Evolutionary conservation across 2,797 vertebrate genomes (phyloP).

Genomic region (Melanitta fusca): DNA sequence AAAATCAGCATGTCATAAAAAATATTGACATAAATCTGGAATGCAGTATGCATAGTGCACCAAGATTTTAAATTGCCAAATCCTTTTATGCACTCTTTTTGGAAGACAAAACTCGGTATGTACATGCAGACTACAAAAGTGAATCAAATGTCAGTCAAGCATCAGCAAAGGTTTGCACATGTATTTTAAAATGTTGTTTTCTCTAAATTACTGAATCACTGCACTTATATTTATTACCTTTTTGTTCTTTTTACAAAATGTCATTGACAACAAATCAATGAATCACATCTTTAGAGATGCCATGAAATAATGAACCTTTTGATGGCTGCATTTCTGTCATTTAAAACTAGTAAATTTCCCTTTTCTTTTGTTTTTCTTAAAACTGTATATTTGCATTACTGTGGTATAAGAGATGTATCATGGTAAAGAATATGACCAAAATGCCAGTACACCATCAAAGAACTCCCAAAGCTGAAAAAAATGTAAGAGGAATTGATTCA

Average conservation of each 20-base stretch:
- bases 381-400: constrained; percentile 31
- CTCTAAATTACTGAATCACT: not conserved
- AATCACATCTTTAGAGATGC: not conserved
- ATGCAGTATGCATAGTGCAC: not conserved
- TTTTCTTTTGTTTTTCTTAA: constrained; percentile 35
- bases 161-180: not conserved
- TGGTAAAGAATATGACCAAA: constrained; percentile 7
- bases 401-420: not conserved
- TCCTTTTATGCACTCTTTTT: not conserved
- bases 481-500: constrained; percentile 11
- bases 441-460: not conserved
- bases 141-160: not conserved
- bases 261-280: not conserved
- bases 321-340: not conserved
- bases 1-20: constrained; percentile 3
- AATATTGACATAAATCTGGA: not conserved
- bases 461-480: not conserved
- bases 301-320: not conserved
- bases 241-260: not conserved
- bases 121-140: not conserved
- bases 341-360: not conserved
- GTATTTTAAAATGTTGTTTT: not conserved
- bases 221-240: not conserved
- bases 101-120: not conserved
- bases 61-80: not conserved